These are phyloP conservation scores for Ceratotherium simum DNA, from an alignment of 2,113 vertebrate genomes.

Conservation along the genomic window DNA sequence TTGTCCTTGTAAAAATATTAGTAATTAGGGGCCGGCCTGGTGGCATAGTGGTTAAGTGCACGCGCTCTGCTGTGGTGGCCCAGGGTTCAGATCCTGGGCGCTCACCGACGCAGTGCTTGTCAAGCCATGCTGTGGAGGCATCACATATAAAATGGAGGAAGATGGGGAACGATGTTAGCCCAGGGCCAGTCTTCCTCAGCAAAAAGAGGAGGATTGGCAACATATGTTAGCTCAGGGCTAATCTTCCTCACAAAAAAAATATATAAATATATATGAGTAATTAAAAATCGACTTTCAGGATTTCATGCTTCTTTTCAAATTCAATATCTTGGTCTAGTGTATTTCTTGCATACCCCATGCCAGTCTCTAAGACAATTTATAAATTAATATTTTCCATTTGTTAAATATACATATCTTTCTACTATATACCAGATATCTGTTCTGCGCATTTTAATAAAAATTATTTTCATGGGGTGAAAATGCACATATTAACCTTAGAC, in stretches of 20 bases:
- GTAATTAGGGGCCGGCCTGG: background rate
- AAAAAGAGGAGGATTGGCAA: no score
- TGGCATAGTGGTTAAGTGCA: no score
- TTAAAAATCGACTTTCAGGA: constrained; percentile 23
- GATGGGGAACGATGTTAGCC: no score
- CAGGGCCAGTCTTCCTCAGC: no score
- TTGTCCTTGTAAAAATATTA: background rate
- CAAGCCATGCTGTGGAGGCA: no score
- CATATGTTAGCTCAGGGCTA: no score
- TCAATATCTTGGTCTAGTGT: background rate
- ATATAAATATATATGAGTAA: background rate
- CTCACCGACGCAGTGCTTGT: no score
- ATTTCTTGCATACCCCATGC: background rate
- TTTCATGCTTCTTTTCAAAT: constrained; percentile 46
- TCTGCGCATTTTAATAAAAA: constrained; percentile 1
- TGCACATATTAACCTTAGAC: background rate
- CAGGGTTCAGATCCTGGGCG: no score
- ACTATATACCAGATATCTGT: background rate
- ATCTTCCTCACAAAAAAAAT: no score
- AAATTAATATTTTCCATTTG: background rate
- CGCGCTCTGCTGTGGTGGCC: no score
- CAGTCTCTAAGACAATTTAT: background rate
- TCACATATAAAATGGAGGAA: no score
- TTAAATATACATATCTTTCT: background rate
- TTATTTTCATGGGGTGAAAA: background rate